Evolutionary conservation across 2,797 vertebrate genomes (phyloP).

Genomic region (Brachyalestes nurse): DNA sequence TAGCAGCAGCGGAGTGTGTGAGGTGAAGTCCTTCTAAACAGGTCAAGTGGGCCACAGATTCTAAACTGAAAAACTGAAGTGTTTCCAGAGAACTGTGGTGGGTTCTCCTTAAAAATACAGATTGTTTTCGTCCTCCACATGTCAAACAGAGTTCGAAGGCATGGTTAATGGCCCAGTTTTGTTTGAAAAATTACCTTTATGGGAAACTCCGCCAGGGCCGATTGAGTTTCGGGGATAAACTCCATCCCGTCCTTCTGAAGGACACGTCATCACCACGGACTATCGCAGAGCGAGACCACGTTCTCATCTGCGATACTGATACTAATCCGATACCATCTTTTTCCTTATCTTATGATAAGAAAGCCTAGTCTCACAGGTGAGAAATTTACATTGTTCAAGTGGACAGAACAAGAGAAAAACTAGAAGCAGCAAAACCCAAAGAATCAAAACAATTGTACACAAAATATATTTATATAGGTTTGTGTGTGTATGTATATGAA

Average conservation of each 20-base stretch:
- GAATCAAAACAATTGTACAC: no score
- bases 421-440: no score
- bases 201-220: not conserved
- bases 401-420: no score
- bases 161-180: not conserved
- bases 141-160: not conserved
- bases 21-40: not conserved
- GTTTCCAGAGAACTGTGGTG: no score
- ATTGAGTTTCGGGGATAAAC: not conserved
- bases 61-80: not conserved
- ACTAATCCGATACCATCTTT: no score
- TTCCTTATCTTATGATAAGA: no score
- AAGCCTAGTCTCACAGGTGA: no score
- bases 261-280: not conserved
- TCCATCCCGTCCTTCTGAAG: not conserved
- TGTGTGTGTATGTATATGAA: no score
- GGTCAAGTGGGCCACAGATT: not conserved
- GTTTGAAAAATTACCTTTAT: constrained; percentile 14
- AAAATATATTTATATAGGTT: no score
- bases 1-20: no score
- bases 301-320: no score
- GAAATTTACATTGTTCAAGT: no score
- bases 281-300: not conserved
- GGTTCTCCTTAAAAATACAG: not conserved
- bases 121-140: not conserved